Evolutionary conservation across 1,140 invertebrate genomes (phyloP), one percentile per base, ranked within the genome.

Genomic region (Bombyx mori): DNA sequence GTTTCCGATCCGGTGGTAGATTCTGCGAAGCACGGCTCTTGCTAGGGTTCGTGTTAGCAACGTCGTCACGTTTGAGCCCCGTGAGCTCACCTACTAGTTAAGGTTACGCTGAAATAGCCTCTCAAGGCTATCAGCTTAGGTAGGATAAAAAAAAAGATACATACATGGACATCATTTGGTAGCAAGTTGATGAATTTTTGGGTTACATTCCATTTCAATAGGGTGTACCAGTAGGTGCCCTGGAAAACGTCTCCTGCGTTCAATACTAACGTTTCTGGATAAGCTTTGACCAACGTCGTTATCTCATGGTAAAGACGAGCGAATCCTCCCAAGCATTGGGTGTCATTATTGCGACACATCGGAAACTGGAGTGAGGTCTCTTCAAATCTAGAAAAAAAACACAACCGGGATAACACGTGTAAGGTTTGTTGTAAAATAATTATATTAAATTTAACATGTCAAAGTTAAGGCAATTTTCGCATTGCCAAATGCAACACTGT

Each of bases 201-300:
- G 0, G 92, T 92, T 0, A 91, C 89, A 56, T 91, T 90, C 89
- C 92, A 93, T 63, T 91, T 91, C 69, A 91, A 88, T 2, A 93
- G 60, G 42, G 91, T 91, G 71, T 94, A 95, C 92, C 92, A 95
- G 2, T 94, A 86, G 0, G 93, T 94, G 0, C 94, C 94, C 75
- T 95, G 93, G 72, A 90, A 95, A 64, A 91, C 91, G 75, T 95
- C 94, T 0, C 94, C 94, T 1, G 91, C 94, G 68, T 94, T 93
- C 10, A 95, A 65, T 47, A 94, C 88, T 45, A 95, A 72, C 0
- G 91, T 86, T 63, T 91, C 88, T 0, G 89, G 89, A 48, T 88
- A 81, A 47, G 91, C 83, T 9, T 88, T 76, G 44, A 90, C 73
- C n/a, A 92, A 66, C 42, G 79, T 69, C 44, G 86, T 80, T 6